Evolutionary conservation across 2,888 invertebrate species (phyloP), one percentile per base, ranked within the genome.

Genomic region (Drosophila leonis): DNA sequence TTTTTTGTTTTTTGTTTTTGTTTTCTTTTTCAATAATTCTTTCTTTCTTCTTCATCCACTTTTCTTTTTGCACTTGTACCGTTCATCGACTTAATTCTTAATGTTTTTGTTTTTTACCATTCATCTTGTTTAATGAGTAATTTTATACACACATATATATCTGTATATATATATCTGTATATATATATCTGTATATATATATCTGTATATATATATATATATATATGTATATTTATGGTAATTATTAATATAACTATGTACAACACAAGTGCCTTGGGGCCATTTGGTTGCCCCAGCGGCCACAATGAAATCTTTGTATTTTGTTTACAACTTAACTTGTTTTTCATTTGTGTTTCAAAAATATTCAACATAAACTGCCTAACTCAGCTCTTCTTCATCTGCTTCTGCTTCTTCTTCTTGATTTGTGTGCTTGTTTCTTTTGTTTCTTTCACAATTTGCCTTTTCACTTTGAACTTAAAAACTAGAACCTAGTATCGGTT

Each of bases 191-290:
- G 65, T 68, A 80, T 82, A 80, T 73, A 76, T 55, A 85, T 85
- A n/a, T n/a, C n/a, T n/a, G n/a, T n/a, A n/a, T n/a, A 66, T 70
- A 65, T 68, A 62, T 66, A 63, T 62, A 73, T 70, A 75, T 67
- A 79, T 82, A 82, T 75, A 80, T 52, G 65, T 68, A 80, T 82
- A 80, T 73, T 78, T 55, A 85, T 85, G 51, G 70, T 81, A 76
- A 75, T 80, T 83, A 72, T 73, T 82, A 75, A 86, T 83, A 81
- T 81, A 88, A 85, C 88, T 86, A 86, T 86, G 72, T 86, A 86
- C 86, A 86, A 86, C 88, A 86, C 79, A 78, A 72, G 72, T 55
- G 65, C 39, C 35, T 56, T 56, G 59, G 31, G 49, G n/a, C 65
- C 77, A 15, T 8, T 9, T n/a, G 5, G 27, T 3, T 48, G 27